Percentiles rank a stretch among this genome's conserved stretches.
Conservation (phyloP, 2,797 vertebrate genomes). For the Phalloptychus januarius region DNA sequence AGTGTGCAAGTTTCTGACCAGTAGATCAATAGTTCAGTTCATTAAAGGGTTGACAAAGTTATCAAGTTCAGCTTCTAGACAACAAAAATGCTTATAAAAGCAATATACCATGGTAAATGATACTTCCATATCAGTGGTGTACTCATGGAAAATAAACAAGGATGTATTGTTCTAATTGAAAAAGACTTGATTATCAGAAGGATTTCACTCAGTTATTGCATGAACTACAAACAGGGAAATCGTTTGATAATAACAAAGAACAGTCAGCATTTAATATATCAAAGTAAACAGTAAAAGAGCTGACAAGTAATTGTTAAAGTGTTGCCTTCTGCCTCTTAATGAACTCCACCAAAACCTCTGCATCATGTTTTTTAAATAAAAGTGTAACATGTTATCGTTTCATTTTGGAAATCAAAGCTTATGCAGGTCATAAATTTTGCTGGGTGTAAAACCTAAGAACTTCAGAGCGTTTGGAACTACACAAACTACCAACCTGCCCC, state of each 20-base stretch:
- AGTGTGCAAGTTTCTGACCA: neutral
- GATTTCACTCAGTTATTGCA: neutral
- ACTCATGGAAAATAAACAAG: neutral
- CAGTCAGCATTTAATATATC: neutral
- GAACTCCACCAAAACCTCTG: neutral
- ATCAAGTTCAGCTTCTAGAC: neutral
- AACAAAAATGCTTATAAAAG: neutral
- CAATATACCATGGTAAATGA: neutral
- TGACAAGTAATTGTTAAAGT: neutral
- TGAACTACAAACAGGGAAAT: neutral
- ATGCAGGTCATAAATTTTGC: neutral
- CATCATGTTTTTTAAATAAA: neutral
- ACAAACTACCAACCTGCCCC: neutral
- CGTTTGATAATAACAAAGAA: neutral
- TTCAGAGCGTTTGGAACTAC: neutral
- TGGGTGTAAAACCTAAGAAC: neutral
- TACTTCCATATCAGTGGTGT: neutral
- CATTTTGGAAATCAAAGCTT: slow-evolving; percentile 7
- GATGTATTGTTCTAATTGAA: neutral
- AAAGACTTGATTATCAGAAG: neutral
- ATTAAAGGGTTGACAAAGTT: neutral
- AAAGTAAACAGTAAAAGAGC: neutral
- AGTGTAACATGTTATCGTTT: no score
- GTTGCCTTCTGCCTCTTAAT: neutral
- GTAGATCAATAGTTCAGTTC: neutral